phyloP scores from a whole-genome alignment of 2,888 invertebrate species.

The Xiphydria camelus region DNA sequence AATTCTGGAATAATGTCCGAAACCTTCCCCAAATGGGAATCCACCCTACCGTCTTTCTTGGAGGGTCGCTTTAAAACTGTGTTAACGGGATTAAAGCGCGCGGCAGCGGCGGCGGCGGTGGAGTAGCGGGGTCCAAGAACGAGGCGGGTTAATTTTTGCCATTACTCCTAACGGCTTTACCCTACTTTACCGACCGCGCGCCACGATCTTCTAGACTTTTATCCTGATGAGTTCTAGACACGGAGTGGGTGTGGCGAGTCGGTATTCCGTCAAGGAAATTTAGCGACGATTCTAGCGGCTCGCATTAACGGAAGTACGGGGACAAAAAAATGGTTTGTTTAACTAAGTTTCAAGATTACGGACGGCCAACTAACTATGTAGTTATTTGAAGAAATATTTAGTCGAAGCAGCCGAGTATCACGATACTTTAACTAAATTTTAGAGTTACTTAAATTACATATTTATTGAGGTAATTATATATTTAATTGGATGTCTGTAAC shows the following conservation, averaged over 20 bases:
- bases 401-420: too few species aligned
- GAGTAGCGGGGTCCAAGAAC: neutral
- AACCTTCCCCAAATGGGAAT: constrained; percentile 11
- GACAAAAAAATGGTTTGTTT: constrained; percentile 32
- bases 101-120: constrained; percentile 2
- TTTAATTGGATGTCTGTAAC: too few species aligned
- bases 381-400: too few species aligned
- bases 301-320: constrained; percentile 37
- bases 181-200: constrained; percentile 19
- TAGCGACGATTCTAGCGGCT: constrained; percentile 31
- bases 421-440: too few species aligned
- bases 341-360: too few species aligned
- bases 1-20: constrained; percentile 12
- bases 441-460: too few species aligned
- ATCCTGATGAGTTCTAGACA: constrained; percentile 36
- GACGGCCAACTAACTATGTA: too few species aligned
- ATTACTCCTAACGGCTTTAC: constrained; percentile 20
- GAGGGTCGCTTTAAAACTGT: constrained; percentile 17
- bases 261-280: constrained; percentile 38
- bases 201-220: constrained; percentile 33
- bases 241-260: constrained; percentile 36
- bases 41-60: constrained; percentile 5
- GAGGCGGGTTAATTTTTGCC: constrained; percentile 25
- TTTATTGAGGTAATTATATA: too few species aligned
- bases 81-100: constrained; percentile 25